Evolutionary conservation across 1,140 invertebrate species (phyloP), one percentile per base, ranked within the genome.

Genomic region (Platorchestia sp.): DNA sequence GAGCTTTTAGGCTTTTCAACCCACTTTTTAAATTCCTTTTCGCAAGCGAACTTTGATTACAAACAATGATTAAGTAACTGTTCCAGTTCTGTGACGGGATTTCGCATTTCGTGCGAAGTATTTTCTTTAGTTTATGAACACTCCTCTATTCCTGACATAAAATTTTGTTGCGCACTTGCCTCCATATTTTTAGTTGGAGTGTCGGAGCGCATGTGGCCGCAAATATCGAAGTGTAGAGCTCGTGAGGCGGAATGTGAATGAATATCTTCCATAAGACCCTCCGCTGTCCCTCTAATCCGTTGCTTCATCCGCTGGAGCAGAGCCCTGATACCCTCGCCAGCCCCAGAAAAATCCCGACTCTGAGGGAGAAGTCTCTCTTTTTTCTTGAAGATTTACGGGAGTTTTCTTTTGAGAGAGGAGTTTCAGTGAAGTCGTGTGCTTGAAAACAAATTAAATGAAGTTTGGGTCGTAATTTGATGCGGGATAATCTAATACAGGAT

Each of bases 391-490:
- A 89, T 89, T 89, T 89, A 44, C 87, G 43, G 36, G 5, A 89
- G n/a, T 89, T 89, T 89, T 89, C 87, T 89, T 89, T 89, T 89
- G 87, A 89, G 27, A 41, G 43, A 42, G 87, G 43, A 89, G 87
- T 89, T 89, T 89, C 87, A 89, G 43, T 27, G 41, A 42, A 89
- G 87, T 89, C 87, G 7, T 44, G 87, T 89, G 43, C 87, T 89
- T 89, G 87, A 89, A 89, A 89, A 89, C 87, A 89, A 89, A 89
- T 89, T 89, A 89, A 89, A 89, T 89, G 87, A 89, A 89, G 41
- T 89, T 89, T 5, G 43, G 87, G 87, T 42, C 87, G 43, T 89
- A 89, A 89, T 89, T 89, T 89, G 41, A 44, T 89, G n/a, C 43
- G 36, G 41, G 41, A 89, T 89, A 89, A 89, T 44, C n/a, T 89